Evolutionary conservation across 2,888 invertebrate genomes (phyloP).

Genomic region (Drosophila mulleri): DNA sequence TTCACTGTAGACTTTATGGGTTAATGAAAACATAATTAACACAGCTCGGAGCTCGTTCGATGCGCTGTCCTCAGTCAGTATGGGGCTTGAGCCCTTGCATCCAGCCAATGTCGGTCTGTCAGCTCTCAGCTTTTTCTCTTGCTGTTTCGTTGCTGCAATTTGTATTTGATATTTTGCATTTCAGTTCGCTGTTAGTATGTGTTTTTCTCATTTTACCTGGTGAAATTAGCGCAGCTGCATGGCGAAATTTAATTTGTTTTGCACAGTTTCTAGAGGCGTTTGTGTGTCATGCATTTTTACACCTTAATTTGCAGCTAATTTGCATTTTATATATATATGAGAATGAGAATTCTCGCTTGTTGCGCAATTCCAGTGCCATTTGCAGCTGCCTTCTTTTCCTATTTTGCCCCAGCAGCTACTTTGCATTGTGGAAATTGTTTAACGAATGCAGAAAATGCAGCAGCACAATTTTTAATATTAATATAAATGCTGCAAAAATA

Average conservation of each 20-base stretch:
- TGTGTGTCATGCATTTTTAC: constrained; percentile 75
- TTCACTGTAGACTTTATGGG: neutral
- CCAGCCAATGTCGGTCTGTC: neutral
- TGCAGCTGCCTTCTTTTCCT: constrained; percentile 5
- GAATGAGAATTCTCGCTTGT: constrained; percentile 49
- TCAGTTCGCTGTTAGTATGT: constrained; percentile 1
- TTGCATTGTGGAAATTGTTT: constrained; percentile 16
- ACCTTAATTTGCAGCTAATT: constrained; percentile 78
- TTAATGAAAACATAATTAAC: constrained; percentile 8
- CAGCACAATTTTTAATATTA: neutral
- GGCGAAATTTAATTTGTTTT: constrained; percentile 72
- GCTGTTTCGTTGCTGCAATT: constrained; percentile 6
- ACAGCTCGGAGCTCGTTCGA: neutral
- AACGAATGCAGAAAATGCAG: constrained; percentile 14
- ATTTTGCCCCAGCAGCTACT: neutral
- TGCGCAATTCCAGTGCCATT: constrained; percentile 54
- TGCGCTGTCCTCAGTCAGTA: neutral
- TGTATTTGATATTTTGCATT: constrained; percentile 22
- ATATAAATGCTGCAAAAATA: neutral
- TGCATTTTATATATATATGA: constrained; percentile 60
- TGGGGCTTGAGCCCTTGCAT: neutral
- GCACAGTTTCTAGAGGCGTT: constrained; percentile 67
- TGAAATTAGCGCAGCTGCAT: constrained; percentile 52
- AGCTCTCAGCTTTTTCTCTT: neutral
- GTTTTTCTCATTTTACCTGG: constrained; percentile 10